Evolutionary conservation across 2,113 vertebrate genomes (phyloP).

Genomic region (Symphodus melops): DNA sequence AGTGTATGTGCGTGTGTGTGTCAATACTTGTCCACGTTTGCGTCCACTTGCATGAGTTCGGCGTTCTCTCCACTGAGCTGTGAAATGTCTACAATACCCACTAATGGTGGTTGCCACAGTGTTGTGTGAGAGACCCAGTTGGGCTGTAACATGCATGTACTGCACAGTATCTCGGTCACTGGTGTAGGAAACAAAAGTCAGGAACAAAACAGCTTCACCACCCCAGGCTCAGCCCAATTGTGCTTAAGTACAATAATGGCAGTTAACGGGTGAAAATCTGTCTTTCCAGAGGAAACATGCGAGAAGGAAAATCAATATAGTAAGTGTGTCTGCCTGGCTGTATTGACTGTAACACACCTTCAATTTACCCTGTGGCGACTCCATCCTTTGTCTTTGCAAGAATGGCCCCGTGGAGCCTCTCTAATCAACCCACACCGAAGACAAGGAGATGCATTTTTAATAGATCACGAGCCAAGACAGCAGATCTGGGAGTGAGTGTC

Average conservation of each 20-base stretch:
- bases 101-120: conserved; percentile 46
- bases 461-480: not conserved
- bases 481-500: not conserved
- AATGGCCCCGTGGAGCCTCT: not conserved
- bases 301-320: conserved; percentile 57
- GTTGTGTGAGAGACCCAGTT: conserved; percentile 32
- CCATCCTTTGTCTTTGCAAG: conserved; percentile 28
- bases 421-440: conserved; percentile 8
- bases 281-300: conserved; percentile 31
- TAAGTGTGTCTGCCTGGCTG: conserved; percentile 46
- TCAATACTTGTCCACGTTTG: conserved; percentile 25
- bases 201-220: not conserved
- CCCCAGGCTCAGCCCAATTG: conserved; percentile 4
- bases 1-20: conserved; percentile 8
- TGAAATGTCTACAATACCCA: conserved; percentile 53
- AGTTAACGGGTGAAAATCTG: conserved; percentile 42
- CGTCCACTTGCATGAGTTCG: conserved; percentile 40
- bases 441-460: conserved; percentile 8
- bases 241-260: conserved; percentile 41
- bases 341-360: conserved; percentile 55
- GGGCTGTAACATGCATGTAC: conserved; percentile 27
- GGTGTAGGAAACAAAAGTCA: conserved; percentile 6
- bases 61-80: conserved; percentile 61
- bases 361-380: conserved; percentile 30
- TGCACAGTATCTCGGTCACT: not conserved